Conservation (phyloP, 2,113 vertebrate species). For the Cercocebus atys region DNA sequence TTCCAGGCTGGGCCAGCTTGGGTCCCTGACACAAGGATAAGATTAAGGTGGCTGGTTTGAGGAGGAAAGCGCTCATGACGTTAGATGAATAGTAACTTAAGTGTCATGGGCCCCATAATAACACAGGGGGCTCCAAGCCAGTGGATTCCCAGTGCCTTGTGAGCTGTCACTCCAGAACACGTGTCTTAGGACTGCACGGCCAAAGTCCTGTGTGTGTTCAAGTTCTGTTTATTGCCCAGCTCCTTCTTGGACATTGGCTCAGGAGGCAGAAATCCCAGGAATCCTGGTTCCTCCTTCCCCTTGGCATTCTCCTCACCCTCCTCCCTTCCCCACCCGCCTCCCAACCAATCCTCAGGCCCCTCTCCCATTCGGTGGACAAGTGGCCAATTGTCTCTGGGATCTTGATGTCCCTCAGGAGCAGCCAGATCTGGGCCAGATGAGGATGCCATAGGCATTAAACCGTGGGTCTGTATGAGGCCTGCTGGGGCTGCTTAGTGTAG, state of each 20-base stretch:
- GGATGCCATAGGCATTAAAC: neutral
- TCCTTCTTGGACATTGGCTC: conserved; percentile 16
- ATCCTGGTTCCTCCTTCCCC: conserved; percentile 47
- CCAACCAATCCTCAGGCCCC: conserved; percentile 11
- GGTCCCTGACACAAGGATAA: no score
- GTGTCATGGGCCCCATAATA: no score
- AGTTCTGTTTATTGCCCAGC: conserved; percentile 15
- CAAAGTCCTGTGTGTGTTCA: conserved; percentile 31
- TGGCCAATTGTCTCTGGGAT: conserved; percentile 52
- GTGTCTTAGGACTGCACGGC: neutral
- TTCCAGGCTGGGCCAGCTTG: neutral
- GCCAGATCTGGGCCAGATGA: neutral
- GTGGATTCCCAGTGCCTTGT: neutral
- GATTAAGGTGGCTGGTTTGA: neutral
- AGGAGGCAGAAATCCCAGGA: conserved; percentile 63
- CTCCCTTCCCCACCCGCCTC: neutral
- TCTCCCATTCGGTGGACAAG: conserved; percentile 36
- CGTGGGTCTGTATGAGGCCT: neutral
- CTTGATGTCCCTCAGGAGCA: neutral
- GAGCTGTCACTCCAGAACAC: neutral
- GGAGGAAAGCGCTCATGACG: neutral
- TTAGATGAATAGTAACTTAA: neutral
- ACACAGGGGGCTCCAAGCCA: neutral
- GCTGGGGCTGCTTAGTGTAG: neutral
- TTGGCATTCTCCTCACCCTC: conserved; percentile 37